Conservation (phyloP, 2,797 vertebrate genomes). For the Glyptemys insculpta region DNA sequence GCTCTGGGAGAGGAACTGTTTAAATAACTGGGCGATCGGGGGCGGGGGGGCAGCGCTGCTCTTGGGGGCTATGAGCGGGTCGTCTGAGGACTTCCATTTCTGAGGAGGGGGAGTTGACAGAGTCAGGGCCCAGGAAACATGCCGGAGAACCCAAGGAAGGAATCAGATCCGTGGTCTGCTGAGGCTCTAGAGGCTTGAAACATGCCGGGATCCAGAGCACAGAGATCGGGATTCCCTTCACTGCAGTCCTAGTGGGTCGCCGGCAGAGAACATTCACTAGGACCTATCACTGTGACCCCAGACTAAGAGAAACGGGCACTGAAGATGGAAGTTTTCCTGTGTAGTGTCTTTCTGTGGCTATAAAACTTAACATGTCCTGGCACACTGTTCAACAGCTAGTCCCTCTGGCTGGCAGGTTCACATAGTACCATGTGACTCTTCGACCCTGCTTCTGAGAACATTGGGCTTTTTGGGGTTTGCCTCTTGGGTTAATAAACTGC, state of each 20-base stretch:
- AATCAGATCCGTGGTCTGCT: not conserved
- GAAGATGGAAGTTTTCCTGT: not conserved
- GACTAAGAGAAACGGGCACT: not conserved
- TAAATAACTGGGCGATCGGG: not conserved
- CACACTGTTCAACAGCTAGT: not conserved
- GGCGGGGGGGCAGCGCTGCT: not conserved
- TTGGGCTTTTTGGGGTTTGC: not conserved
- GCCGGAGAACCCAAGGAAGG: not conserved
- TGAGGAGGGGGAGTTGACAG: not conserved
- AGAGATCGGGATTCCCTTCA: not conserved
- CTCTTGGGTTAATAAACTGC: constrained; percentile 36
- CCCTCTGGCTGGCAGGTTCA: not conserved
- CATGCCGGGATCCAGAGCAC: not conserved
- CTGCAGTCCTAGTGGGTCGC: too few species aligned
- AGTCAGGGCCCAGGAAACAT: not conserved
- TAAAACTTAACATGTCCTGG: not conserved
- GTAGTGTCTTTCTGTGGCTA: rapidly evolving
- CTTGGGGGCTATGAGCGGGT: not conserved
- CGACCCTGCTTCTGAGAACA: constrained; percentile 11
- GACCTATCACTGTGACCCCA: not conserved
- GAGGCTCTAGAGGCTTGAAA: not conserved
- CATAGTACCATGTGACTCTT: not conserved
- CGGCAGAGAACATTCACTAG: not conserved
- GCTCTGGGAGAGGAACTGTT: not conserved
- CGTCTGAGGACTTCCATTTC: not conserved